Percentiles rank a stretch among this genome's conserved stretches.
These are phyloP conservation scores for Aldabrachelys gigantea DNA, from an alignment of 2,113 vertebrate genomes.

Conservation along the genomic window DNA sequence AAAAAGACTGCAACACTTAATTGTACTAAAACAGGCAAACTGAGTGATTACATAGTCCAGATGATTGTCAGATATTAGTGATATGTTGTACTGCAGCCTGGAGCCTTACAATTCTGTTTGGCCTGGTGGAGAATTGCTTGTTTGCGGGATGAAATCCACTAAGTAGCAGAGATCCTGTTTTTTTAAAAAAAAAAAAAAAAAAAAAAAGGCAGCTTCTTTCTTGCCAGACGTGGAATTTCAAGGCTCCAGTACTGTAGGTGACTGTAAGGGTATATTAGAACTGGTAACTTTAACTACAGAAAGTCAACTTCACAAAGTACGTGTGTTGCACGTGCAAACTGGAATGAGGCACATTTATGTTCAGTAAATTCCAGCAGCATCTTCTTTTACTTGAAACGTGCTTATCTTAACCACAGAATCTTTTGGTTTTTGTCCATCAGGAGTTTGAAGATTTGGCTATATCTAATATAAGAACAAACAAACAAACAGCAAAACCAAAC, in stretches of 20 bases:
- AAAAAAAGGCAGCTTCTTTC: background rate
- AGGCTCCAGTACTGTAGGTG: background rate
- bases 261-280: background rate
- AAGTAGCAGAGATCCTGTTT: background rate
- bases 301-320: background rate
- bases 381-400: background rate
- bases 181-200: background rate
- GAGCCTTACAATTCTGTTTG: background rate
- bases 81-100: background rate
- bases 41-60: background rate
- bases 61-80: background rate
- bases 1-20: background rate
- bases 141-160: conserved; percentile 16
- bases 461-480: background rate
- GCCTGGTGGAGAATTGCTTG: background rate
- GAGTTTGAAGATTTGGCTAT: background rate
- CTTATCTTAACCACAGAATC: background rate
- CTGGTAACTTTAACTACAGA: background rate
- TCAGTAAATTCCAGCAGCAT: fast-evolving
- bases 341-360: background rate
- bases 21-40: background rate
- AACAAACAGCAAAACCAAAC: background rate
- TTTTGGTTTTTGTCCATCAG: background rate
- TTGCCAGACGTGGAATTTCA: background rate
- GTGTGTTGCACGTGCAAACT: background rate